Conservation (phyloP, 2,113 vertebrate genomes). For the Hymenochirus boettgeri region DNA sequence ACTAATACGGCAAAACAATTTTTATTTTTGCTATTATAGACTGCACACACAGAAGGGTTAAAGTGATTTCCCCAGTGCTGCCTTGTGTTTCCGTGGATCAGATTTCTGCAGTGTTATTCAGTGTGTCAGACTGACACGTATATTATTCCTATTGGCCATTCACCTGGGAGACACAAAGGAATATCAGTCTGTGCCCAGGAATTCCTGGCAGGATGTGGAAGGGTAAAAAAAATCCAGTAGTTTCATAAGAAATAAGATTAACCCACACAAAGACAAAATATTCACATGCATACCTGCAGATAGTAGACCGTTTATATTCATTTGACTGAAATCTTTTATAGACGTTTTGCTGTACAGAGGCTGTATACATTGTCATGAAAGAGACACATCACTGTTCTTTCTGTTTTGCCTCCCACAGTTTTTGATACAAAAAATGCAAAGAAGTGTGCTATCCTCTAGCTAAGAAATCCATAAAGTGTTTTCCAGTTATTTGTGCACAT, state of each 20-base stretch:
- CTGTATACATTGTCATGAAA: too few relatives aligned
- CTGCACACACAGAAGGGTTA: neutral
- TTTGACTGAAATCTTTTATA: too few relatives aligned
- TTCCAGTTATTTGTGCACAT: too few relatives aligned
- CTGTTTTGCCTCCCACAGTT: too few relatives aligned
- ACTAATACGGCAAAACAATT: too few relatives aligned
- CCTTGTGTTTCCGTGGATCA: neutral
- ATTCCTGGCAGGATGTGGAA: conserved; percentile 4
- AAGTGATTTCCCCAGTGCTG: neutral
- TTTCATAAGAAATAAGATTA: conserved; percentile 1
- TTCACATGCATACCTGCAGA: neutral
- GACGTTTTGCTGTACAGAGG: too few relatives aligned
- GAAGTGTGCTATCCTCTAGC: too few relatives aligned
- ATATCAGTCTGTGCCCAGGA: conserved; percentile 38
- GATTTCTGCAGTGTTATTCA: neutral
- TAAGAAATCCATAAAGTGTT: too few relatives aligned
- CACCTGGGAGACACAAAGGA: conserved; percentile 5
- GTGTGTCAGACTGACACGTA: conserved; percentile 10
- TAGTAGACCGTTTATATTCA: too few relatives aligned
- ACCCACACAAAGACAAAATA: neutral
- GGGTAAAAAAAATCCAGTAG: conserved; percentile 9
- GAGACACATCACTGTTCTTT: too few relatives aligned
- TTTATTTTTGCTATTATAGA: neutral
- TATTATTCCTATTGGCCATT: neutral
- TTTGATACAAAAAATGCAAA: too few relatives aligned